Percentiles rank a stretch among this genome's conserved stretches.
These are phyloP conservation scores for Quadroppia sp. DNA, from an alignment of 2,888 invertebrate genomes.

Conservation along the genomic window DNA sequence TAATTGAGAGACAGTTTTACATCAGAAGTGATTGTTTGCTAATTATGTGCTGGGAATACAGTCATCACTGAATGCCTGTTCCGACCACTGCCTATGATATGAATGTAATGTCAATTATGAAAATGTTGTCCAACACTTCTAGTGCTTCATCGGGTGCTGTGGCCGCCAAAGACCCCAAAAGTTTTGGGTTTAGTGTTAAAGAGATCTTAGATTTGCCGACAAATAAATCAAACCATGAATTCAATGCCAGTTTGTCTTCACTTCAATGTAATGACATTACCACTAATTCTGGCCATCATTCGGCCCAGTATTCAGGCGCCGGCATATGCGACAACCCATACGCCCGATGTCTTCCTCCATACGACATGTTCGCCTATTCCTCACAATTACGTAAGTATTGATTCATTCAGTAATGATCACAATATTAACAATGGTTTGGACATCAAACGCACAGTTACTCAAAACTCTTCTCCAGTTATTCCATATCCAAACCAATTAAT, in stretches of 20 bases:
- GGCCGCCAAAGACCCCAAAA: slow-evolving; percentile 37
- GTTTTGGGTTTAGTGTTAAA: slow-evolving; percentile 74
- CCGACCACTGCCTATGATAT: not conserved
- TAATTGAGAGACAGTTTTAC: not conserved
- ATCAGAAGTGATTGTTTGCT: not conserved
- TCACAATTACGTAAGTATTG: slow-evolving; percentile 33
- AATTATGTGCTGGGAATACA: not conserved
- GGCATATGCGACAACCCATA: slow-evolving; percentile 51
- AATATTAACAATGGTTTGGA: not conserved
- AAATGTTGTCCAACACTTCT: slow-evolving; percentile 6
- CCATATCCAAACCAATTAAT: not conserved
- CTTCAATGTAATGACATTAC: slow-evolving; percentile 25
- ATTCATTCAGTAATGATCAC: not conserved
- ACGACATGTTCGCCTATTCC: slow-evolving; percentile 42
- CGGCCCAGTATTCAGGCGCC: not conserved
- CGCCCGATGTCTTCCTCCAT: slow-evolving; percentile 54
- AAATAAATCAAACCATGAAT: slow-evolving; percentile 36
- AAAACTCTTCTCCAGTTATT: not conserved
- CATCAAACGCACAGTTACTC: not conserved
- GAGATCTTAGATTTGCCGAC: slow-evolving; percentile 85
- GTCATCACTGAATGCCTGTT: not conserved
- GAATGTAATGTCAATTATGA: slow-evolving; percentile 23
- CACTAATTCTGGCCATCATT: slow-evolving; percentile 20
- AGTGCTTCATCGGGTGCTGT: not conserved
- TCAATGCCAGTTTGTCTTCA: not conserved